phyloP scores from a whole-genome alignment of 2,797 vertebrate genomes.

The Borostomias antarcticus region DNA sequence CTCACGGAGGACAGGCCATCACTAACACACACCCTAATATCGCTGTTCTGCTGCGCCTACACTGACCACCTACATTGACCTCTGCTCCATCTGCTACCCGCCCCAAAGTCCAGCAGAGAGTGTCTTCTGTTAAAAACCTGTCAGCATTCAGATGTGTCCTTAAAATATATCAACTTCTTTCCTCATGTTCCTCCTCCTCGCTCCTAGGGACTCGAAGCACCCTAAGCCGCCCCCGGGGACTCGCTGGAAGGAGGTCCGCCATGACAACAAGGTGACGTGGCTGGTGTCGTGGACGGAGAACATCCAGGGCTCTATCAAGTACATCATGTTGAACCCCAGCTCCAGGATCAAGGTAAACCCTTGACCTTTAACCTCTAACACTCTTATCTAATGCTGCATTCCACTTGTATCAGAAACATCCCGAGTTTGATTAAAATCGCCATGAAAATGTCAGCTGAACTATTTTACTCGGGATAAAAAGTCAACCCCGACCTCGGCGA shows the following conservation, averaged over 20 bases:
- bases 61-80: too few relatives aligned
- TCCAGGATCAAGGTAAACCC: slow-evolving; percentile 92
- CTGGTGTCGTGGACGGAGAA: slow-evolving; percentile 97
- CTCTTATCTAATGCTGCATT: too few relatives aligned
- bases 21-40: not conserved
- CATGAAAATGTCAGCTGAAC: too few relatives aligned
- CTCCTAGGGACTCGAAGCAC: slow-evolving; percentile 86
- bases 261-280: slow-evolving; percentile 98
- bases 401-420: too few relatives aligned
- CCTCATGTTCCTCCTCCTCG: not conserved
- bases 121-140: too few relatives aligned
- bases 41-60: too few relatives aligned
- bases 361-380: not conserved
- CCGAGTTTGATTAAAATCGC: too few relatives aligned
- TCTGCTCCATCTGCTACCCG: not conserved
- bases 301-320: slow-evolving; percentile 97
- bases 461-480: too few relatives aligned
- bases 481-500: too few relatives aligned
- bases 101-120: slow-evolving; percentile 25
- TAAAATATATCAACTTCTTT: not conserved
- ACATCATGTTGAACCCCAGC: slow-evolving; percentile 97
- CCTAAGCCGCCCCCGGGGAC: slow-evolving; percentile 87
- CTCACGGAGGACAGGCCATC: not conserved
- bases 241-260: slow-evolving; percentile 94
- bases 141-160: too few relatives aligned